Evolutionary conservation across 2,888 invertebrate genomes (phyloP), one percentile per base, ranked within the genome.

Genomic region (Leucozona laternaria): DNA sequence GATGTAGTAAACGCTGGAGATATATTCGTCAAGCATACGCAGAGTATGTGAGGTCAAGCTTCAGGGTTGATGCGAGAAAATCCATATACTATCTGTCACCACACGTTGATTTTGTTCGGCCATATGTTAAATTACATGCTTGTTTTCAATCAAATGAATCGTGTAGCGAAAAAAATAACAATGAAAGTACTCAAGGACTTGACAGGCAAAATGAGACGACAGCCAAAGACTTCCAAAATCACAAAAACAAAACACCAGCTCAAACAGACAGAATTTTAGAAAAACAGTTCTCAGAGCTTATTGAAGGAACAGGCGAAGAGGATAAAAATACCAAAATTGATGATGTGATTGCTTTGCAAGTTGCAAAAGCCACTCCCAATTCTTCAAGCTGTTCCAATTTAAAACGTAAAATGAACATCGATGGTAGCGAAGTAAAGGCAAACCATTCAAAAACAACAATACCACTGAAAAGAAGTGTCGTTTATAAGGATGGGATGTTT

Each of bases 21-120:
- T 60, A 43, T 15, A 58, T 72, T 31, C 58, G 72, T n/a, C 45
- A 45, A 45, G 15, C 58, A 10, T 72, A 58, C 17, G 8, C 72
- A 13, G 4, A 28, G 2, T 34, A 43, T 22, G 11, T 60, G 10
- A 72, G 11, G 8, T 6, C 45, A 11, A 5, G 2, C 48, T 13
- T 20, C 1, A 13, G 8, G 4, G 15, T 11, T 0, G 15, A 17
- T 3, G 0, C 5, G 4, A n/a, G 2, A 20, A 20, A 11, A 15
- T 2, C 4, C 10, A 20, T 7, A 5, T 7, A 71, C 11, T 58
- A 48, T 45, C 34, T 72, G 58, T 58, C 72, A 2, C 31, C 58
- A 5, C 45, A 72, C 3, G 15, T 72, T 10, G 58, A 48, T 7
- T 72, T 72, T 58, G 45, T 72, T 15, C 7, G 15, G 5, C 72